Evolutionary conservation across 2,888 invertebrate species (phyloP), one percentile per base, ranked within the genome.

Genomic region (Volucella inanis): DNA sequence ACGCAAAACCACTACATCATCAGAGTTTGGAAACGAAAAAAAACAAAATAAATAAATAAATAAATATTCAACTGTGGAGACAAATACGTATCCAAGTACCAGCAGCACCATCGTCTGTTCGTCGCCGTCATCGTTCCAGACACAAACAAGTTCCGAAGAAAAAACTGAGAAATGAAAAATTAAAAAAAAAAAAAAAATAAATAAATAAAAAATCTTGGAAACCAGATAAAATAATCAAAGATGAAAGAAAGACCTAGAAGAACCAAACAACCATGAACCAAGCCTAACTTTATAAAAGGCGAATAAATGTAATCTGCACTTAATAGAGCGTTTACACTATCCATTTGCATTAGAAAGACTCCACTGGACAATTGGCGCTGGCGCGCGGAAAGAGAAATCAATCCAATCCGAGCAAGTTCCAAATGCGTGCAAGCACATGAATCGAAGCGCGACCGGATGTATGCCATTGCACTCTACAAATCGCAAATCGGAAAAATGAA

Each of bases 391-490:
- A 41, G 38, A 52, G 18, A 14, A 43, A 14, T n/a, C 43, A 49
- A 64, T 70, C 22, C 71, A 61, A 14, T 41, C 12, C n/a, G 50
- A 55, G 54, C 18, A 47, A 68, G 61, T 71, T 61, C 6, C 31
- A 31, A 78, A 78, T 72, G 83, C 72, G 67, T 72, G 72, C 67
- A 6, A 31, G 31, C 64, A 64, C 45, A 77, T 62, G 71, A 85
- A 85, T 81, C 68, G 85, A 85, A 85, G 85, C 85, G 85, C 85
- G 85, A 85, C 85, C 85, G 85, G 85, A 85, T 85, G 85, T 85
- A 50, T 71, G 76, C 85, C 81, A 85, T 85, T 85, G 85, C 85
- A 81, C 85, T 85, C 72, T 68, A 85, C 85, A 85, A 85, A 85
- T 85, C 81, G 81, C 85, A 76, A 85, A 85, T 81, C 81, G 81